Evolutionary conservation across 2,888 invertebrate genomes (phyloP), one percentile per base, ranked within the genome.

Genomic region (Enoplolaimus lenunculus): DNA sequence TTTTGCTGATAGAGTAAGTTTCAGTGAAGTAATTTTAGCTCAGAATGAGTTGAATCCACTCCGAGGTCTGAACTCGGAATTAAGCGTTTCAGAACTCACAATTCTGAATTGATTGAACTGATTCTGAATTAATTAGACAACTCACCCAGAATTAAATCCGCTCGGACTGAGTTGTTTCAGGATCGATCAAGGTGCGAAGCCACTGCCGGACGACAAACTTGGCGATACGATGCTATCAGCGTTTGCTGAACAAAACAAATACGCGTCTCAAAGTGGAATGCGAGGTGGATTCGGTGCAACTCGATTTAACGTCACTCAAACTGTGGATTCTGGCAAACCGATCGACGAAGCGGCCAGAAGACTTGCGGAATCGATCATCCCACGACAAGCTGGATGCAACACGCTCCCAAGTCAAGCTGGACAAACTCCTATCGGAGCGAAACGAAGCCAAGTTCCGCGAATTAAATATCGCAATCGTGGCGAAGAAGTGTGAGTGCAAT

Each of bases 361-460:
- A 28, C 16, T 30, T 26, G 16, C 65, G n/a, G 60, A 71, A 34
- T 28, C 7, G 7, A 34, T 71, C 28, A 71, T 71, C 13, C 71
- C 71, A 21, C 57, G 34, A n/a, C 71, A 71, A 33, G 31, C 68
- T 45, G 71, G 71, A 3, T 33, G 21, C 33, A 71, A 69, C 60
- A 57, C 57, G 34, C 7, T 59, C 33, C 68, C 71, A 16, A 13
- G 26, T 3, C 68, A 69, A 34, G 21, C 68, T 29, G 71, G 71
- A 26, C 35, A 71, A 26, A 68, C 68, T 2, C 71, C 71, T 16
- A 67, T 71, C 35, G 71, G 71, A 1, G 60, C 69, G 26, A 21
- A 59, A 35, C 69, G 71, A n/a, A 57, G 34, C 2, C 34, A 71
- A 26, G 71, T 71, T 21, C n/a, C 34, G 3, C 33, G 30, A 45